Conservation (phyloP, 2,113 vertebrate species). For the Urocolius indicus region DNA sequence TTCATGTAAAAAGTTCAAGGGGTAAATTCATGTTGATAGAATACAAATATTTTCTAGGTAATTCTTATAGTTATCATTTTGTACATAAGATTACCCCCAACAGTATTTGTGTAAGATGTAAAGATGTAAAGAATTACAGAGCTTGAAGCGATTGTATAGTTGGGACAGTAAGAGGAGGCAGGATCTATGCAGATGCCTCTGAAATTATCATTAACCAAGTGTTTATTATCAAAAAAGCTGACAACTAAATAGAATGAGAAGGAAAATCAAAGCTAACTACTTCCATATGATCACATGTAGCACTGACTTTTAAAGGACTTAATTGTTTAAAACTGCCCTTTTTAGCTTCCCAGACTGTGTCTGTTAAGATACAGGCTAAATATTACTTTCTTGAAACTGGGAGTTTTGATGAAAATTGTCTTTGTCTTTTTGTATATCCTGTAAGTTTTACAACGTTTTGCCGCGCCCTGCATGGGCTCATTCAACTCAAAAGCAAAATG, state of each 20-base stretch:
- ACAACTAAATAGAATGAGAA: neutral
- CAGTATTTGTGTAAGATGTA: neutral
- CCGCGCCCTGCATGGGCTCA: neutral
- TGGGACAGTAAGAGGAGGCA: neutral
- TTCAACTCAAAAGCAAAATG: neutral
- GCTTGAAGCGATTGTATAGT: neutral
- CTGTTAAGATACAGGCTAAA: neutral
- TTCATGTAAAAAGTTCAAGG: neutral
- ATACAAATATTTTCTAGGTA: neutral
- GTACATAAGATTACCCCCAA: neutral
- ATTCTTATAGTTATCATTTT: neutral
- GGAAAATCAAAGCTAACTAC: neutral
- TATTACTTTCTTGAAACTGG: neutral
- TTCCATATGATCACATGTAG: neutral
- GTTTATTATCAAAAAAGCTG: neutral
- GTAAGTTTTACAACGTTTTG: neutral
- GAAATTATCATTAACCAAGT: neutral
- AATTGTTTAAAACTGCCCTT: neutral
- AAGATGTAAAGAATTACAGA: neutral
- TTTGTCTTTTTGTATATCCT: neutral
- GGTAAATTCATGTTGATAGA: neutral
- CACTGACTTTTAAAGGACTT: neutral
- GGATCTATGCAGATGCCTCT: no score
- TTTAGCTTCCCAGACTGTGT: neutral
- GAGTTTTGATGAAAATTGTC: neutral